A percentile compares a stretch with the other conserved stretches of the same genome.
These are phyloP conservation scores for Scaptodrosophila latifasciaeformis DNA, from an alignment of 2,888 invertebrate genomes.

Conservation along the genomic window DNA sequence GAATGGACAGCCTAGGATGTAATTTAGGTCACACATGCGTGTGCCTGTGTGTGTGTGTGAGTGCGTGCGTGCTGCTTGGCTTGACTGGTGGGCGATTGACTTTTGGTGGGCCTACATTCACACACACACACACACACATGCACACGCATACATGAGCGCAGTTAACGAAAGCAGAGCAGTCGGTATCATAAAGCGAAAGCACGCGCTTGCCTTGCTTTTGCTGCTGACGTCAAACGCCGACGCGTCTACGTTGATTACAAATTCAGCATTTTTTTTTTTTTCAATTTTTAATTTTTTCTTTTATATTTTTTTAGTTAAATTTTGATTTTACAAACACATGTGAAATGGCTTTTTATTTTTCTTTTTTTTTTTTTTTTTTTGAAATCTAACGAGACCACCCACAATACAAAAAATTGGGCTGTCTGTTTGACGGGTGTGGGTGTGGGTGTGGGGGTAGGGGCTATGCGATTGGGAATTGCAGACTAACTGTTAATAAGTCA, in stretches of 20 bases:
- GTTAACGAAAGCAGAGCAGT: not conserved
- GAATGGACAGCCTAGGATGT: not conserved
- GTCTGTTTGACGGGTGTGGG: too few species aligned
- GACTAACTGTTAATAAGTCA: too few species aligned
- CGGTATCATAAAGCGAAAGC: conserved; percentile 31
- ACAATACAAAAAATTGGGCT: too few species aligned
- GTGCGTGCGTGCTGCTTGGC: conserved; percentile 17
- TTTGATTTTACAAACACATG: too few species aligned
- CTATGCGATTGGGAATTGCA: too few species aligned
- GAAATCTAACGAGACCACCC: too few species aligned
- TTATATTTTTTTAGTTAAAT: too few species aligned
- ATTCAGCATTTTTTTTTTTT: conserved; percentile 32
- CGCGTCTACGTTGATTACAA: conserved; percentile 30
- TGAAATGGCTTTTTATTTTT: too few species aligned
- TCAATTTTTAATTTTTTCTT: too few species aligned
- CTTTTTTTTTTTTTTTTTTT: too few species aligned
- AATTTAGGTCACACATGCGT: conserved; percentile 64
- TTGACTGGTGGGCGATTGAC: conserved; percentile 37
- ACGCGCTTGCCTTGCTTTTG: conserved; percentile 19
- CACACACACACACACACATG: not conserved
- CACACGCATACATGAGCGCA: not conserved
- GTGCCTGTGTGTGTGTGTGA: conserved; percentile 33
- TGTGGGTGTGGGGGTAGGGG: too few species aligned
- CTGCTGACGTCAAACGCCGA: conserved; percentile 29
- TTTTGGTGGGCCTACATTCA: conserved; percentile 4